Percentiles rank a stretch among this genome's conserved stretches.
phyloP scores from a whole-genome alignment of 2,888 invertebrate genomes.

The Trachelus troglodyta region DNA sequence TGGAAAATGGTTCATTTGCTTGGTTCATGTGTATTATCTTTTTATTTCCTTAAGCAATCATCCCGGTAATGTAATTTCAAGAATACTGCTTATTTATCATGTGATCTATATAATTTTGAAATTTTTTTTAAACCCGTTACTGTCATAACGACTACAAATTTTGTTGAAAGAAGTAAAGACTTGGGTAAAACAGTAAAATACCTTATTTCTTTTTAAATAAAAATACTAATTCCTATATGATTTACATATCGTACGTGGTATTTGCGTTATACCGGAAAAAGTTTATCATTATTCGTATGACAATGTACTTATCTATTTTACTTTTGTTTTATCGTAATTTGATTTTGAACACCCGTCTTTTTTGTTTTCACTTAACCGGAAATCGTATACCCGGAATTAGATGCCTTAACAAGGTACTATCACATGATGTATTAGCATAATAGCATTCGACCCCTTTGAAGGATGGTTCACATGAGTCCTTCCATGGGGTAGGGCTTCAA shows the following conservation, averaged over 20 bases:
- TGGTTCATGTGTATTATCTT: not conserved
- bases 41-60: too few relatives aligned
- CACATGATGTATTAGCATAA: not conserved
- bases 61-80: not conserved
- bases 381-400: not conserved
- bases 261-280: not conserved
- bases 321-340: not conserved
- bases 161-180: not conserved
- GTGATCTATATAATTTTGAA: not conserved
- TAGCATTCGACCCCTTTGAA: not conserved
- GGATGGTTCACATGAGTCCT: constrained; percentile 4
- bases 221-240: not conserved
- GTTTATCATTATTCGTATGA: not conserved
- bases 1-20: not conserved
- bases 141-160: not conserved
- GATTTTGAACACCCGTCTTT: not conserved
- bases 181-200: not conserved
- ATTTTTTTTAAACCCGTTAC: not conserved
- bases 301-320: not conserved
- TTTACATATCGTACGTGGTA: not conserved
- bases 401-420: not conserved
- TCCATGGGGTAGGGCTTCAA: constrained; percentile 33
- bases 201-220: not conserved
- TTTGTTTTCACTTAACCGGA: not conserved
- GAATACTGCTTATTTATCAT: not conserved